These are phyloP conservation scores for Danio rerio DNA, from an alignment of 2,113 vertebrate genomes.

Conservation along the genomic window DNA sequence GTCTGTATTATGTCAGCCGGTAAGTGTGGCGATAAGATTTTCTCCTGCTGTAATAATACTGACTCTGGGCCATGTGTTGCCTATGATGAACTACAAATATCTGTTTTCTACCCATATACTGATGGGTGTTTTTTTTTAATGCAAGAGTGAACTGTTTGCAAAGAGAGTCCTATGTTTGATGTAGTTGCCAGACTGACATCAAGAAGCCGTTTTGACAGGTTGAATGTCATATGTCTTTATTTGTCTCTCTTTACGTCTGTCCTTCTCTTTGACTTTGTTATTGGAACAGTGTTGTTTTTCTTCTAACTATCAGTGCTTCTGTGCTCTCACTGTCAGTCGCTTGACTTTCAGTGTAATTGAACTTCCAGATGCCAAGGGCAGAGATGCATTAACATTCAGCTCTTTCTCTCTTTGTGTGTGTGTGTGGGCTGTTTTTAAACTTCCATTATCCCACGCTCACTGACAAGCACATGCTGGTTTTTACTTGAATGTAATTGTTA, in stretches of 20 bases:
- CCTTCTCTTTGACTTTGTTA: conserved; percentile 38
- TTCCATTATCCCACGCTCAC: background rate
- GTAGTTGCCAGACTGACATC: background rate
- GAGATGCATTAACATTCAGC: conserved; percentile 8
- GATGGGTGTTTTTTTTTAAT: background rate
- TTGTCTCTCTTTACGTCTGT: background rate
- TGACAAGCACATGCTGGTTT: background rate
- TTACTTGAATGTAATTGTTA: background rate
- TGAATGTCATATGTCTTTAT: conserved; percentile 6
- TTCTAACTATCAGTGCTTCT: conserved; percentile 19
- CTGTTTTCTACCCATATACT: background rate
- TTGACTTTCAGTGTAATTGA: conserved; percentile 41
- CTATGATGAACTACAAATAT: background rate
- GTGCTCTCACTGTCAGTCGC: background rate
- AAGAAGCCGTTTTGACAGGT: background rate
- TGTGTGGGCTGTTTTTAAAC: background rate
- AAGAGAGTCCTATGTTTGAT: background rate
- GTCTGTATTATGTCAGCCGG: background rate
- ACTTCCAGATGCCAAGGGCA: conserved; percentile 40
- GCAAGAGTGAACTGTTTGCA: background rate
- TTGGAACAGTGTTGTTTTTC: conserved; percentile 26
- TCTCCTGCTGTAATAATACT: conserved; percentile 15
- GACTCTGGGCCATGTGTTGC: background rate
- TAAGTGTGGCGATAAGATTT: conserved; percentile 3
- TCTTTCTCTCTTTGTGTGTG: background rate